Conservation (phyloP, 2,888 invertebrate genomes). For the Cyaniris semiargus region DNA sequence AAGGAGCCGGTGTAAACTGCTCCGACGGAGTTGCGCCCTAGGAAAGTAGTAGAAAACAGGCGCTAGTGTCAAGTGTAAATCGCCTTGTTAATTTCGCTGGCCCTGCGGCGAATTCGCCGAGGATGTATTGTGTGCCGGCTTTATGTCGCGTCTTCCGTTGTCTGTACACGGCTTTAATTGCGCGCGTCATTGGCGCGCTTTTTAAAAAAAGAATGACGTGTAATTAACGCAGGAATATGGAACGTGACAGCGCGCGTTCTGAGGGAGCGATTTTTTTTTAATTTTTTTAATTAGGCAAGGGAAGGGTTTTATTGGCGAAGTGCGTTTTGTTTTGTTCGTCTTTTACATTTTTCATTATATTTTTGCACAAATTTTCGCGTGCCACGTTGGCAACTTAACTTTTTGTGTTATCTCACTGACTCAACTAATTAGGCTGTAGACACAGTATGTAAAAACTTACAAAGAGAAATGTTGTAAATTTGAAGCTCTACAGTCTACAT, state of each 20-base stretch:
- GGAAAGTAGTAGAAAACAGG: conserved; percentile 74
- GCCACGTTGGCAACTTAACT: not conserved
- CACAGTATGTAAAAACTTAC: not conserved
- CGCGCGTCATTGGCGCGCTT: conserved; percentile 80
- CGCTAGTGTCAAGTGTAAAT: conserved; percentile 80
- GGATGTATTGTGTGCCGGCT: conserved; percentile 79
- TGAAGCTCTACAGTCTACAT: not conserved
- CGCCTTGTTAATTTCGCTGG: conserved; percentile 80
- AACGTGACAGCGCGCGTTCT: conserved; percentile 79
- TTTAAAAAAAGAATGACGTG: conserved; percentile 80
- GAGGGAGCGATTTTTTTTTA: conserved; percentile 70
- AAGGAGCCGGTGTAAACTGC: conserved; percentile 47
- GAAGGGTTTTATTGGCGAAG: conserved; percentile 55
- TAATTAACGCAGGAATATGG: conserved; percentile 80
- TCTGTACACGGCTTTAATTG: conserved; percentile 80
- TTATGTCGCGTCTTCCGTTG: conserved; percentile 79
- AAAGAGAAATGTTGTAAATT: not conserved
- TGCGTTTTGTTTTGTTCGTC: conserved; percentile 48
- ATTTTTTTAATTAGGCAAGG: conserved; percentile 76
- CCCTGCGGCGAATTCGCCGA: conserved; percentile 80
- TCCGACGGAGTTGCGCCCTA: conserved; percentile 52
- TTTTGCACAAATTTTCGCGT: conserved; percentile 17
- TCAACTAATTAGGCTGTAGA: conserved; percentile 6
- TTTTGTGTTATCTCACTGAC: not conserved
- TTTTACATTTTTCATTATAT: conserved; percentile 32